Conservation (phyloP, 2,888 invertebrate species). For the Xestoiulus laeticollis region DNA sequence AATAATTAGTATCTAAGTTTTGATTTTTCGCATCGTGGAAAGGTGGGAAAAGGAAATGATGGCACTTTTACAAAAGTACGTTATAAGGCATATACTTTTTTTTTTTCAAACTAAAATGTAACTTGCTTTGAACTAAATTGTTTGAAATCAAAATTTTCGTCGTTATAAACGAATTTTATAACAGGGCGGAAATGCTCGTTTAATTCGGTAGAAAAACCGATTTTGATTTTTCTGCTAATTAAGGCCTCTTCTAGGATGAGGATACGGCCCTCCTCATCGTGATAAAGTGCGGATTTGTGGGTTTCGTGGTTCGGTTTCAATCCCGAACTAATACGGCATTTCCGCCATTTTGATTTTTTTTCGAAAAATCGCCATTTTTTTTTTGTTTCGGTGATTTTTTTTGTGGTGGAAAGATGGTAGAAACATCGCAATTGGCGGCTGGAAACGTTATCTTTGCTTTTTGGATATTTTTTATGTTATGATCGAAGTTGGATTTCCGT, state of each 20-base stretch:
- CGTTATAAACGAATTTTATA: not conserved
- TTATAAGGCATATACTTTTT: not conserved
- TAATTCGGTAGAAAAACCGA: not conserved
- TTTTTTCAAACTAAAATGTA: not conserved
- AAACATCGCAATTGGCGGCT: too few relatives aligned
- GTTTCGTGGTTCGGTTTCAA: slow-evolving; percentile 31
- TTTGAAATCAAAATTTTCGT: not conserved
- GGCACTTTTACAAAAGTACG: slow-evolving; percentile 8
- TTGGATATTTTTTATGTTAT: too few relatives aligned
- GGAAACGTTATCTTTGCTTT: too few relatives aligned
- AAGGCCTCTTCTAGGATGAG: slow-evolving; percentile 34
- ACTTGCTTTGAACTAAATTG: too few relatives aligned
- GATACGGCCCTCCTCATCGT: not conserved
- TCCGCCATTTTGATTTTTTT: not conserved
- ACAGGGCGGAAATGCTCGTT: not conserved
- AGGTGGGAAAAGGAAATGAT: not conserved
- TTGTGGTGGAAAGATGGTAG: too few relatives aligned
- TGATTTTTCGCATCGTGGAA: not conserved
- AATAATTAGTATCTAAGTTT: not conserved
- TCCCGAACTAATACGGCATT: slow-evolving; percentile 21
- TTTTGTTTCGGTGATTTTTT: too few relatives aligned
- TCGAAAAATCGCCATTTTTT: too few relatives aligned
- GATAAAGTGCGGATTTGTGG: slow-evolving; percentile 48
- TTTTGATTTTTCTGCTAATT: slow-evolving; percentile 44
- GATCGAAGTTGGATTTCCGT: too few relatives aligned